phyloP scores from a whole-genome alignment of 2,888 invertebrate genomes.

The Ceratothoa steindachneri region DNA sequence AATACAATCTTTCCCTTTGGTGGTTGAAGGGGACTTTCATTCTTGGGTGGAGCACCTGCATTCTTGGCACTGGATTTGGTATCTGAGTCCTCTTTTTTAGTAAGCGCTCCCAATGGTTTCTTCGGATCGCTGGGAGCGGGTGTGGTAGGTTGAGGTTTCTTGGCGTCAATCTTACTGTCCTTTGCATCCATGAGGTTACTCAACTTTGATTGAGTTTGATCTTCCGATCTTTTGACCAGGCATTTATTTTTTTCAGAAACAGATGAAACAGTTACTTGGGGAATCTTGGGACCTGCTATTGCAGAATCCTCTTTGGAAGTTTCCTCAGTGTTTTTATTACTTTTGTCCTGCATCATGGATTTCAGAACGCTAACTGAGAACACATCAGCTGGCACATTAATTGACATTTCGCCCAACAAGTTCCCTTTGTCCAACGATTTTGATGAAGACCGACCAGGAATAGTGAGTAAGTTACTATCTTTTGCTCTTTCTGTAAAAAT shows the following conservation, averaged over 20 bases:
- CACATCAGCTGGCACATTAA: constrained; percentile 21
- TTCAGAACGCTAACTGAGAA: background rate
- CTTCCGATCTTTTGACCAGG: background rate
- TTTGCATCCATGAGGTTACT: too few species aligned
- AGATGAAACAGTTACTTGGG: background rate
- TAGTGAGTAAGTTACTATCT: constrained; percentile 30
- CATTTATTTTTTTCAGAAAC: background rate
- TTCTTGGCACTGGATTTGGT: background rate
- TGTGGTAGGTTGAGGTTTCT: too few species aligned
- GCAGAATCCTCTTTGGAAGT: background rate
- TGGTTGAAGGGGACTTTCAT: background rate
- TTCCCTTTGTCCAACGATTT: constrained; percentile 22
- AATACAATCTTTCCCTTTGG: background rate
- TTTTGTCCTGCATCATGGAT: background rate
- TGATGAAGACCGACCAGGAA: constrained; percentile 37
- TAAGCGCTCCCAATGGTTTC: background rate
- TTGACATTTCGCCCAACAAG: background rate
- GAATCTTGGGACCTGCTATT: background rate
- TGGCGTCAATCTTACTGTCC: too few species aligned
- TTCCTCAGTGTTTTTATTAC: too few species aligned
- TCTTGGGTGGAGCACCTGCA: background rate
- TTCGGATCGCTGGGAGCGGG: background rate
- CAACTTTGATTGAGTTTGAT: background rate
- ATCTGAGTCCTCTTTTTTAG: background rate
- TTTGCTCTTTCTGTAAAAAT: constrained; percentile 28